Evolutionary conservation across 2,888 invertebrate genomes (phyloP).

Genomic region (Drosophila formosana): DNA sequence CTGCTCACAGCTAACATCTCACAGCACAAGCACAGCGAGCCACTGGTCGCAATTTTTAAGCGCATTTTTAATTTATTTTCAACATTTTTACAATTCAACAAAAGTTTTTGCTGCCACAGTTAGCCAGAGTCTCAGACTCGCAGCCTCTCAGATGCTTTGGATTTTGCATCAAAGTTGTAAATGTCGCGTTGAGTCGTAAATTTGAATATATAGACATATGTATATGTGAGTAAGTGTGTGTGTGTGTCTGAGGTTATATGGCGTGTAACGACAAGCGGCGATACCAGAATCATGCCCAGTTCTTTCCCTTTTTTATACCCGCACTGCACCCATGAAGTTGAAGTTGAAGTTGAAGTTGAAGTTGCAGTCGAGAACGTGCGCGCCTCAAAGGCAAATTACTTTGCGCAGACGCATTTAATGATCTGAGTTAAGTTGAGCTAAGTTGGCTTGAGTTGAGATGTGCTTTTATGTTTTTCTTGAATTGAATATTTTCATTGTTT

Average conservation of each 20-base stretch:
- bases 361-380: constrained; percentile 60
- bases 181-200: constrained; percentile 82
- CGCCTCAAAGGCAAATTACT: constrained; percentile 72
- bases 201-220: constrained; percentile 32
- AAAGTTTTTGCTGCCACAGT: constrained; percentile 52
- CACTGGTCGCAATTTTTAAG: constrained; percentile 57
- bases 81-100: constrained; percentile 76
- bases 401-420: constrained; percentile 82
- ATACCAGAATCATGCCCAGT: constrained; percentile 53
- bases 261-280: constrained; percentile 59
- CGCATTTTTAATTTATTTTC: constrained; percentile 75
- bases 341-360: constrained; percentile 14
- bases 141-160: constrained; percentile 37
- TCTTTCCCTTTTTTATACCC: constrained; percentile 7
- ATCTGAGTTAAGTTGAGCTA: constrained; percentile 45
- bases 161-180: constrained; percentile 79
- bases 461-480: constrained; percentile 62
- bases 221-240: constrained; percentile 19
- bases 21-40: constrained; percentile 12
- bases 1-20: background rate
- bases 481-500: constrained; percentile 30
- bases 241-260: constrained; percentile 57
- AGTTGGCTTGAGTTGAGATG: constrained; percentile 29
- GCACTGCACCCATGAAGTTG: constrained; percentile 33
- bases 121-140: constrained; percentile 31